phyloP scores from a whole-genome alignment of 2,888 invertebrate genomes.

The Lycocerus yunnanus region DNA sequence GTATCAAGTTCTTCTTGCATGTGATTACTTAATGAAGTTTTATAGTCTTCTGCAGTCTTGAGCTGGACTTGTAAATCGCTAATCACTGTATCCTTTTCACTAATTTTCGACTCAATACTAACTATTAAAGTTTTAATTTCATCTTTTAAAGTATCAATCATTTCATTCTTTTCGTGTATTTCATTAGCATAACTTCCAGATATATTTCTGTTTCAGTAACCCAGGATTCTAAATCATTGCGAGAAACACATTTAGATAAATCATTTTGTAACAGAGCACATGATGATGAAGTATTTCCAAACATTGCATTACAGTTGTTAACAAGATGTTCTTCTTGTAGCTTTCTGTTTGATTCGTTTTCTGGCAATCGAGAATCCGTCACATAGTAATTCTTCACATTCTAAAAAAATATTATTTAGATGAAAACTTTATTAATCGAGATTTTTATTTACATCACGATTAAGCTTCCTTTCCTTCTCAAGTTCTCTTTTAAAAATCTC shows the following conservation, averaged over 20 bases:
- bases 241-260: neutral
- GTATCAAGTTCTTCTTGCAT: neutral
- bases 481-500: slow-evolving; percentile 17
- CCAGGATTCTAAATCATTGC: neutral
- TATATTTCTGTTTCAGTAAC: neutral
- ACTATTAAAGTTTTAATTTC: neutral
- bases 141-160: neutral
- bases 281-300: neutral
- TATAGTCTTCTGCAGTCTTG: neutral
- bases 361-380: neutral
- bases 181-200: neutral
- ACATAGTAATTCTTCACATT: neutral
- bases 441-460: slow-evolving; percentile 5
- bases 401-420: neutral
- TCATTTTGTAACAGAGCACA: neutral
- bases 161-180: neutral
- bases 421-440: neutral
- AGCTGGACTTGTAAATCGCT: neutral
- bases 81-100: neutral
- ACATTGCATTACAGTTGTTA: neutral
- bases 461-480: neutral
- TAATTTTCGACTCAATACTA: neutral
- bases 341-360: neutral
- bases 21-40: neutral
- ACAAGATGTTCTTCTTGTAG: neutral